A percentile compares a stretch with the other conserved stretches of the same genome.
Conservation (phyloP, 2,888 invertebrate species). For the Cyclophora punctaria region DNA sequence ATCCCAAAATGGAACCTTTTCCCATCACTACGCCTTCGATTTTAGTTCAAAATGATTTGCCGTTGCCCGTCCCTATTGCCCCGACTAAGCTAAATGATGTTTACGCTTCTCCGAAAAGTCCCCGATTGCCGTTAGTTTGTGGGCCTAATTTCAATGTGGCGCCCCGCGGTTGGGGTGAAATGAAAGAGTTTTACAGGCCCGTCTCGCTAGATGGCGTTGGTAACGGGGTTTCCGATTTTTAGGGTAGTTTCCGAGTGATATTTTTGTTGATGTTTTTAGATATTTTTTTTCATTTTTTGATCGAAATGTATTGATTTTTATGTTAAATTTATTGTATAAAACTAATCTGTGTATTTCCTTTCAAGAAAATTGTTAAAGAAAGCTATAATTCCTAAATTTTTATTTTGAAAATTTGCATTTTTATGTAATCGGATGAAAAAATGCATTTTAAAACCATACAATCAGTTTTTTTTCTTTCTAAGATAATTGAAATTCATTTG, state of each 20-base stretch:
- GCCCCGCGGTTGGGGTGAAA: slow-evolving; percentile 86
- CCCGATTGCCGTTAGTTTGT: slow-evolving; percentile 51
- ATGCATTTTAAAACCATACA: no score
- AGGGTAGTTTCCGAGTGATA: slow-evolving; percentile 21
- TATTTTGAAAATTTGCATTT: no score
- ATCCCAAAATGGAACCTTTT: slow-evolving; percentile 70
- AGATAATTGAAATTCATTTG: no score
- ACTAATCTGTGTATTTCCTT: no score
- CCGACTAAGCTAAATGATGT: slow-evolving; percentile 68
- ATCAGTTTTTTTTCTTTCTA: no score
- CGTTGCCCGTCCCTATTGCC: slow-evolving; percentile 56
- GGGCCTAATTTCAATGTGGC: slow-evolving; percentile 87
- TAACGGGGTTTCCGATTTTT: slow-evolving; percentile 71
- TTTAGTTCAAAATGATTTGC: slow-evolving; percentile 36
- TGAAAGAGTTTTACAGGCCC: slow-evolving; percentile 81
- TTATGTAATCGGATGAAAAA: no score
- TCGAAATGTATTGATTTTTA: no score
- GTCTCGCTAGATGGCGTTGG: slow-evolving; percentile 79
- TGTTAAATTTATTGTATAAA: no score
- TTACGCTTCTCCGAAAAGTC: slow-evolving; percentile 61
- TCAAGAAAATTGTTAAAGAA: slow-evolving; percentile 6
- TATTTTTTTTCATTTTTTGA: no score
- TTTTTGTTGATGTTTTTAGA: not conserved
- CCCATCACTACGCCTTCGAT: slow-evolving; percentile 57
- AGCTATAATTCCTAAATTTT: no score